Evolutionary conservation across 2,888 invertebrate species (phyloP), one percentile per base, ranked within the genome.

Genomic region (Parnassius mnemosyne): DNA sequence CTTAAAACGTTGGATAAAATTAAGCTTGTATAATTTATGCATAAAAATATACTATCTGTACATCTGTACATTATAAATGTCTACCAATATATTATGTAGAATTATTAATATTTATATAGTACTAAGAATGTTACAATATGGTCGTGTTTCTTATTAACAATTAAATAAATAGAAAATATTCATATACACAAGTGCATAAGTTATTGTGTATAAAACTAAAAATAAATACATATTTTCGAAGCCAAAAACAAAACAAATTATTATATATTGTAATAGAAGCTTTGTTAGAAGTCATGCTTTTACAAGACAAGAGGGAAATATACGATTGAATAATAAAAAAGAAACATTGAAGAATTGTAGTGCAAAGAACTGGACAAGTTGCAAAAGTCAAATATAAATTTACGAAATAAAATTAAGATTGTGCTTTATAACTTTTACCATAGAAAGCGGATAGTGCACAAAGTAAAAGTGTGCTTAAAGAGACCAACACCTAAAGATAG

Each of bases 121-220:
- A 57, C 60, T 57, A 63, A 49, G 69, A 65, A 64, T 70, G 72
- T 77, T 79, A 84, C 90, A 89, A 85, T 90, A 89, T 84, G 89
- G 89, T 89, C 90, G 89, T 90, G 89, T 90, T 89, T 87, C 81
- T 78, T 74, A 77, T 75, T 74, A 71, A 71, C 72, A 75, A 50
- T 66, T 65, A 69, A 65, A 66, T 66, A 71, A 70, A 76, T 65
- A 66, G 60, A 51, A 65, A 67, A 61, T 60, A 67, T 12, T 3
- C n/a, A 12, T 53, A 61, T 57, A 65, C 64, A 63, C 64, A 66
- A 66, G 65, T 64, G 64, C 61, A 46, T 9, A 58, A 54, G 41
- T 53, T 43, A 54, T 53, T 56, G 20, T 55, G 51, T 59, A 25
- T 42, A 54, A 51, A 64, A 61, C 54, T 50, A 58, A 58, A 62